Conservation (phyloP, 2,113 vertebrate genomes). For the Phalacrocorax aristotelis region DNA sequence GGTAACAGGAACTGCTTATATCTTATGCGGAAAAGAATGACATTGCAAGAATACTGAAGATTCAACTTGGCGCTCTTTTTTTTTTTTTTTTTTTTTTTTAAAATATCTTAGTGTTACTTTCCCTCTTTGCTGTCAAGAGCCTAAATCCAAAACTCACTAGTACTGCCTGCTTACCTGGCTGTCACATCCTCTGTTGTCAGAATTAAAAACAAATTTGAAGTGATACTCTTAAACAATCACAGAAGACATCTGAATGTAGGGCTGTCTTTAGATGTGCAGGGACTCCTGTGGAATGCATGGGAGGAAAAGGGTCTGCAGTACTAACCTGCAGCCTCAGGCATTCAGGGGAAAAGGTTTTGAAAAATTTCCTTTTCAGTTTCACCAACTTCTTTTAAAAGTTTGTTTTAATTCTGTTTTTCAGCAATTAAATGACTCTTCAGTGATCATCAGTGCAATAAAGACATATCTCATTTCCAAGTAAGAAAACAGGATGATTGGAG, state of each 20-base stretch:
- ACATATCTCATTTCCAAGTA: constrained; percentile 86
- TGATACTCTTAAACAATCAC: not conserved
- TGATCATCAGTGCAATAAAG: constrained; percentile 94
- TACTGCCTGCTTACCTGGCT: not conserved
- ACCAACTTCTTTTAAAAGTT: not conserved
- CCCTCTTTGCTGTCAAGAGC: not conserved
- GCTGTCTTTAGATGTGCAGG: not conserved
- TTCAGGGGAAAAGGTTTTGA: not conserved
- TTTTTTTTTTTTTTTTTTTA: too few relatives aligned
- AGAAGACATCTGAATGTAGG: not conserved
- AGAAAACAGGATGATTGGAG: constrained; percentile 33
- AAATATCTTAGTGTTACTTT: not conserved
- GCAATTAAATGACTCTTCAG: constrained; percentile 96
- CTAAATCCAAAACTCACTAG: not conserved
- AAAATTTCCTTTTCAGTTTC: not conserved
- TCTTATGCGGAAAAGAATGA: not conserved
- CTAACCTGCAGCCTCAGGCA: not conserved
- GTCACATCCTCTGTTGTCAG: not conserved
- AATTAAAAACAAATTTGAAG: not conserved
- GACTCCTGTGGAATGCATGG: not conserved
- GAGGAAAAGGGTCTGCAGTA: not conserved
- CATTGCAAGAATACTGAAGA: not conserved
- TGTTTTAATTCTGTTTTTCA: constrained; percentile 62
- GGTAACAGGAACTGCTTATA: not conserved
- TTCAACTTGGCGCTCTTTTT: not conserved